A percentile compares a stretch with the other conserved stretches of the same genome.
These are phyloP conservation scores for Syngnathoides biaculeatus DNA, from an alignment of 2,113 vertebrate species.

Conservation along the genomic window DNA sequence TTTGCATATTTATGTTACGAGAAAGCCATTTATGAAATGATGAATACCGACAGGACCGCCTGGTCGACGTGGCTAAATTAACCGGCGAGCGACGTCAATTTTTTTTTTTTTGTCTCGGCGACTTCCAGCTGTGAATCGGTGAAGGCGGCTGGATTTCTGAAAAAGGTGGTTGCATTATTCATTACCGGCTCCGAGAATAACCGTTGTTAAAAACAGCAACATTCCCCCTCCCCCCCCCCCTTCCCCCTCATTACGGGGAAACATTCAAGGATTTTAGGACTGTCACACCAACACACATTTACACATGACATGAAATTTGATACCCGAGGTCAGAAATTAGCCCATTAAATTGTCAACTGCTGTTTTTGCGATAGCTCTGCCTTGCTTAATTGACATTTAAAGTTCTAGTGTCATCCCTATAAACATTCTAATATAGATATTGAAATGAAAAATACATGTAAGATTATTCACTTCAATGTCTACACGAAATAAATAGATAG, in stretches of 20 bases:
- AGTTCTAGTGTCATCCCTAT: no score
- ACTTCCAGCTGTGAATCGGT: slow-evolving; percentile 37
- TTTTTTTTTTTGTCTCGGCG: slow-evolving; percentile 29
- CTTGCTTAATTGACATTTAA: background rate
- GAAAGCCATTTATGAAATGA: slow-evolving; percentile 52
- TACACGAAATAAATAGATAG: no score
- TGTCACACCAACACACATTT: no score
- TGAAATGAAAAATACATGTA: no score
- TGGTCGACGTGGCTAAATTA: slow-evolving; percentile 57
- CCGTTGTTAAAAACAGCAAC: background rate
- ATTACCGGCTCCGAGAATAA: slow-evolving; percentile 3
- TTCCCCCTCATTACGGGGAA: no score
- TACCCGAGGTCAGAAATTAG: no score
- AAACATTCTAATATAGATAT: no score
- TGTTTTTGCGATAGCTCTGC: background rate
- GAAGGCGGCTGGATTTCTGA: slow-evolving; percentile 9
- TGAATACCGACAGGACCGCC: slow-evolving; percentile 50
- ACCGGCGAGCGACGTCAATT: slow-evolving; percentile 35
- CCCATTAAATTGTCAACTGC: no score
- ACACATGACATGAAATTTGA: no score
- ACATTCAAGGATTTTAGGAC: no score
- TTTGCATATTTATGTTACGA: slow-evolving; percentile 57
- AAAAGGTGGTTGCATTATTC: slow-evolving; percentile 21
- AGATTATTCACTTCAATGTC: no score
- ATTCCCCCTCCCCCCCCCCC: no score